phyloP scores from a whole-genome alignment of 1,140 invertebrate genomes.

The Pemphigus obesinymphae region DNA sequence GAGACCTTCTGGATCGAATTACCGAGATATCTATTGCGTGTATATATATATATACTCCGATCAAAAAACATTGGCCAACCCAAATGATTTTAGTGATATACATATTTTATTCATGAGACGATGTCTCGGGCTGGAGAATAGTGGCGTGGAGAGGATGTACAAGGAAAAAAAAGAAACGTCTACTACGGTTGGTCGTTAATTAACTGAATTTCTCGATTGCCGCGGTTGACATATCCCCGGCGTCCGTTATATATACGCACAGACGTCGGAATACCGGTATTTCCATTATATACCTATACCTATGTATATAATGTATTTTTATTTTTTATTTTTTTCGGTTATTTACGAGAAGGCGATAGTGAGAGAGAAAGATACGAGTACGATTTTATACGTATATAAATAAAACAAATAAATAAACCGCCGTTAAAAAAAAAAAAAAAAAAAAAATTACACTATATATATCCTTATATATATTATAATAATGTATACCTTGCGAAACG shows the following conservation, averaged over 20 bases:
- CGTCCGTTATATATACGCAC: constrained; percentile 9
- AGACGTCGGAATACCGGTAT: neutral
- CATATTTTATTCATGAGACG: constrained; percentile 12
- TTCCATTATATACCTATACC: neutral
- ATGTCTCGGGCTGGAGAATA: neutral
- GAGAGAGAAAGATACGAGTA: neutral
- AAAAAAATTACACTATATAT: neutral
- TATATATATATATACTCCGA: too few relatives aligned
- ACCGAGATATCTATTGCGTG: too few relatives aligned
- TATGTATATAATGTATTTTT: neutral
- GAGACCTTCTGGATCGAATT: too few relatives aligned
- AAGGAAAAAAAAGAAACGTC: neutral
- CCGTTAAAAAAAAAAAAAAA: constrained; percentile 1
- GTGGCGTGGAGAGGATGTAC: neutral
- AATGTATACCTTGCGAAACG: constrained; percentile 20
- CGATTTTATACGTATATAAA: neutral
- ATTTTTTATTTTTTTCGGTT: neutral
- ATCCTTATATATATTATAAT: neutral
- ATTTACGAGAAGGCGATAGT: neutral
- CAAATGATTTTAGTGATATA: neutral
- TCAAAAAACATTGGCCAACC: neutral
- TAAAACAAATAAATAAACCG: neutral
- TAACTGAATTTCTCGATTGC: constrained; percentile 19
- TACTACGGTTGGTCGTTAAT: neutral
- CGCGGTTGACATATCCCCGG: neutral